phyloP scores from a whole-genome alignment of 2,888 invertebrate genomes.

The Caenorhabditis wallacei region DNA sequence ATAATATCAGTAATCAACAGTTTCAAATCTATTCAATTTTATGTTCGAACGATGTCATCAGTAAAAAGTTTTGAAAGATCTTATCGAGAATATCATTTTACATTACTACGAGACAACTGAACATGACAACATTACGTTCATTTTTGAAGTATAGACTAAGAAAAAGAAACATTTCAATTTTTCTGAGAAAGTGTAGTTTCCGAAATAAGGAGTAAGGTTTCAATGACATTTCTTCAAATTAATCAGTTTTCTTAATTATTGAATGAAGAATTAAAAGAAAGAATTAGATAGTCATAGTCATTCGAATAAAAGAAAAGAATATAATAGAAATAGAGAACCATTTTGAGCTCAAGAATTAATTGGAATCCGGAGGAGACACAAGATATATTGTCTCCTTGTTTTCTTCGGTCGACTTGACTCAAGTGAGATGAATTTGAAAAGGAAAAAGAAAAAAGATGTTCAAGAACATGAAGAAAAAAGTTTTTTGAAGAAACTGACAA shows the following conservation, averaged over 20 bases:
- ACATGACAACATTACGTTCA: neutral
- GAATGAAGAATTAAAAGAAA: neutral
- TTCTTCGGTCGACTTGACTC: slow-evolving; percentile 10
- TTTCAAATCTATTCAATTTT: no score
- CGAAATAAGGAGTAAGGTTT: neutral
- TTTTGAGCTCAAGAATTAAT: slow-evolving; percentile 54
- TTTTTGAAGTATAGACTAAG: neutral
- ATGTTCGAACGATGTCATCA: neutral
- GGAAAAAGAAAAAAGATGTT: neutral
- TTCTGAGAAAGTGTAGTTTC: neutral
- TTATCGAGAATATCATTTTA: slow-evolving; percentile 23
- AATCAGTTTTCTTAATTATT: neutral
- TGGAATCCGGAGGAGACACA: slow-evolving; percentile 29
- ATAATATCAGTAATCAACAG: no score
- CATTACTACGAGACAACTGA: slow-evolving; percentile 12
- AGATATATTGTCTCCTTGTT: slow-evolving; percentile 18
- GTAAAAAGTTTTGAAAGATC: slow-evolving; percentile 2
- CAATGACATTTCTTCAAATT: neutral
- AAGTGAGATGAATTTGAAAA: slow-evolving; percentile 19
- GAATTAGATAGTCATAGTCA: slow-evolving; percentile 21
- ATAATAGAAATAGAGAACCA: slow-evolving; percentile 2
- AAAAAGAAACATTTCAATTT: neutral
- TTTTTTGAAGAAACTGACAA: slow-evolving; percentile 8
- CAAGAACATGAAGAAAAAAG: neutral
- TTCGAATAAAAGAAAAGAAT: slow-evolving; percentile 8